These are phyloP conservation scores for Chymomyza fuscimana DNA, from an alignment of 2,888 invertebrate genomes.

Conservation along the genomic window DNA sequence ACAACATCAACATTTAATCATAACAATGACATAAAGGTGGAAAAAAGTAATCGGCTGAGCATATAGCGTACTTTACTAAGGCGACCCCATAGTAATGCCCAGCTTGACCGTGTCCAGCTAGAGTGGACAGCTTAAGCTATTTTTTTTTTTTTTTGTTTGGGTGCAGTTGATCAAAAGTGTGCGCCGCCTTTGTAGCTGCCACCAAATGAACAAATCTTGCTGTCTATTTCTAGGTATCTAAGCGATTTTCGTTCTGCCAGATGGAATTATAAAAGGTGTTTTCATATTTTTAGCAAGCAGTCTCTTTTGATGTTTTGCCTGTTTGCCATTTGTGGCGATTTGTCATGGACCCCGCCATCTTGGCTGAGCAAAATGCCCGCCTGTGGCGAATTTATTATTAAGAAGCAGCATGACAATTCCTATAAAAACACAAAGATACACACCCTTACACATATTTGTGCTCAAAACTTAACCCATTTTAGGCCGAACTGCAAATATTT, in stretches of 20 bases:
- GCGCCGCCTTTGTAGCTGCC: background rate
- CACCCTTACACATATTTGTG: conserved; percentile 39
- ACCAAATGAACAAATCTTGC: background rate
- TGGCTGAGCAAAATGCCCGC: conserved; percentile 38
- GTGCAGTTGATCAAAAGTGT: conserved; percentile 3
- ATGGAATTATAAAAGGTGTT: conserved; percentile 8
- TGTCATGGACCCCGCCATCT: conserved; percentile 44
- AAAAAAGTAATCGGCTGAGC: background rate
- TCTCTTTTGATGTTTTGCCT: conserved; percentile 21
- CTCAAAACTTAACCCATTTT: conserved; percentile 1
- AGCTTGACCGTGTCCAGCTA: background rate
- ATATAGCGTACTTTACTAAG: background rate
- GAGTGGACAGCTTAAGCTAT: conserved; percentile 15
- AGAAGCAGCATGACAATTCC: conserved; percentile 48
- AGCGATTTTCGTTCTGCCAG: background rate
- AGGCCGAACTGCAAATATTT: background rate
- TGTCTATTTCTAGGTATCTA: background rate
- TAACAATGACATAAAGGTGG: background rate
- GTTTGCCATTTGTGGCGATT: conserved; percentile 51
- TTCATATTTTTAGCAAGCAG: conserved; percentile 14
- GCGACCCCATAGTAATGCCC: background rate
- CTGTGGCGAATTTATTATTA: conserved; percentile 67
- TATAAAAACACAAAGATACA: conserved; percentile 32
- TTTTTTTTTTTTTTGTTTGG: background rate
- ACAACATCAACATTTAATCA: conserved; percentile 9